Conservation (phyloP, 1,140 invertebrate species). For the Hylyphantes graminicola region DNA sequence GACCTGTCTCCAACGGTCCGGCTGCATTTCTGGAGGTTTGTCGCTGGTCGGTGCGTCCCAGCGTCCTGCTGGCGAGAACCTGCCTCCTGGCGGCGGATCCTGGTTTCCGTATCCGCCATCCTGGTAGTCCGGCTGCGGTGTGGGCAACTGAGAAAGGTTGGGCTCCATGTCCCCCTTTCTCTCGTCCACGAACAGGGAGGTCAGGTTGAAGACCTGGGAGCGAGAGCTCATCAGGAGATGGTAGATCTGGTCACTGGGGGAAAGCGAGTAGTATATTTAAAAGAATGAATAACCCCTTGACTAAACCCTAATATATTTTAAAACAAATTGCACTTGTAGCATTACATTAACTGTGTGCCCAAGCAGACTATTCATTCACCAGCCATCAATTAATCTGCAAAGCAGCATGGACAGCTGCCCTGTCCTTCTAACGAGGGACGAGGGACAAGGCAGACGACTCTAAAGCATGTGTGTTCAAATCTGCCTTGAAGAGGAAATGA, state of each 20-base stretch:
- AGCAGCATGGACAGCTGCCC: too few relatives aligned
- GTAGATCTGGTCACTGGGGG: constrained; percentile 57
- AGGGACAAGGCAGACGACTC: too few relatives aligned
- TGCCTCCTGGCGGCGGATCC: background rate
- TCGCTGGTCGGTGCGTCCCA: constrained; percentile 40
- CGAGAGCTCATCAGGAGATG: constrained; percentile 46
- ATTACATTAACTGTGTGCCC: too few relatives aligned
- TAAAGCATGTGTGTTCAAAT: too few relatives aligned
- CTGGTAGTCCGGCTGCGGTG: constrained; percentile 36
- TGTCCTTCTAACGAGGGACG: too few relatives aligned
- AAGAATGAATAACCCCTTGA: too few relatives aligned
- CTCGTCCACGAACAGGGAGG: constrained; percentile 61
- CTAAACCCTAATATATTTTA: too few relatives aligned
- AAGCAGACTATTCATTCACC: too few relatives aligned
- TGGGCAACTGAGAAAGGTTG: constrained; percentile 45
- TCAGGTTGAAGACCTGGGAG: constrained; percentile 59
- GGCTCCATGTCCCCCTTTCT: constrained; percentile 59
- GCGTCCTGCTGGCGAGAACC: constrained; percentile 33
- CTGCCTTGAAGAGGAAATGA: too few relatives aligned
- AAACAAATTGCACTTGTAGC: too few relatives aligned
- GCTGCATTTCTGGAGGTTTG: constrained; percentile 2
- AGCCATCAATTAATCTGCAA: too few relatives aligned
- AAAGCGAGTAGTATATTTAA: background rate
- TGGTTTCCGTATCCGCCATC: constrained; percentile 10
- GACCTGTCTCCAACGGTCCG: constrained; percentile 33